These are phyloP conservation scores for Parasteatoda lunata DNA, from an alignment of 2,888 invertebrate species.

Conservation along the genomic window DNA sequence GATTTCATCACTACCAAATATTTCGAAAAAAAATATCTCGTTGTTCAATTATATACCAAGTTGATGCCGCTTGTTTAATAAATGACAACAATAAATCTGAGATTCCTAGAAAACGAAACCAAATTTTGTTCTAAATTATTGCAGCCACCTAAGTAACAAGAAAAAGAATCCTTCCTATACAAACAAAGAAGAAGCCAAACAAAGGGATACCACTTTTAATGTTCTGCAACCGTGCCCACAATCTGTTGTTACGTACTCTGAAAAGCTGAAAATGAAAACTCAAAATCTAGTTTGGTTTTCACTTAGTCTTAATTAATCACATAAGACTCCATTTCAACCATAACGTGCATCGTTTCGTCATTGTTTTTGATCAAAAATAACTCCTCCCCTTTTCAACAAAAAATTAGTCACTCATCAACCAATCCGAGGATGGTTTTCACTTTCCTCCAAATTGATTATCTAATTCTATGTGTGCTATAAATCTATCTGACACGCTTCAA, in stretches of 20 bases:
- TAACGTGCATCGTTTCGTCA: conserved; percentile 47
- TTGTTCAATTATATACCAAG: too few relatives aligned
- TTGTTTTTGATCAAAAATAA: not conserved
- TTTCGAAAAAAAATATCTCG: too few relatives aligned
- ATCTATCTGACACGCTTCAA: conserved; percentile 24
- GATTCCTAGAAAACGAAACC: too few relatives aligned
- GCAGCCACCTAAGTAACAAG: not conserved
- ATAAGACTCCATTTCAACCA: conserved; percentile 26
- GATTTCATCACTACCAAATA: too few relatives aligned
- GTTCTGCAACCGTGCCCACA: conserved; percentile 31
- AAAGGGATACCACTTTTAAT: not conserved
- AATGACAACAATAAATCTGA: too few relatives aligned
- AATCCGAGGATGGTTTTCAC: conserved; percentile 15
- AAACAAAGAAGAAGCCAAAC: conserved; percentile 33
- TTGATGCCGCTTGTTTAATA: too few relatives aligned
- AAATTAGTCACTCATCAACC: conserved; percentile 30
- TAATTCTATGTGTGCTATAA: conserved; percentile 46
- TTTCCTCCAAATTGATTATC: conserved; percentile 16
- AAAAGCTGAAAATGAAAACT: conserved; percentile 6
- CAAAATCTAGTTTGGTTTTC: conserved; percentile 12
- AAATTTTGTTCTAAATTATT: too few relatives aligned
- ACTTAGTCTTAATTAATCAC: conserved; percentile 43
- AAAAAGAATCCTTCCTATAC: not conserved
- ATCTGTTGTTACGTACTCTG: conserved; percentile 26
- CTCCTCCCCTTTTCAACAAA: conserved; percentile 12